Conservation (phyloP, 92 coral and sea anemone species). For the Epizoanthus ramosus region DNA sequence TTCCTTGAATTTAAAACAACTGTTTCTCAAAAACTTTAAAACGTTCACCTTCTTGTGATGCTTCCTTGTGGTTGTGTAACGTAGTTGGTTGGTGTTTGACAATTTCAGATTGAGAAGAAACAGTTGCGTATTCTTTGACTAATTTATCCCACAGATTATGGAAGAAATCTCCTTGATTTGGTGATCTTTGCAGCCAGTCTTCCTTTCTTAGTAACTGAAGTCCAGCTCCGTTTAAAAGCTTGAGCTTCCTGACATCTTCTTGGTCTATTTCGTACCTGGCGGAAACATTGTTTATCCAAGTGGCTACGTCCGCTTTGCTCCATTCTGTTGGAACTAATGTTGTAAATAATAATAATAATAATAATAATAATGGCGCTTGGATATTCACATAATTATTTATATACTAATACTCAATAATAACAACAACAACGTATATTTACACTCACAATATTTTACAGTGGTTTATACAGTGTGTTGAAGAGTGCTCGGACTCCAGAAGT, state of each 20-base stretch:
- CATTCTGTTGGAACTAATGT: slow-evolving; percentile 55
- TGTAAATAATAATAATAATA: not conserved
- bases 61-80: not conserved
- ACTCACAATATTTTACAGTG: no score
- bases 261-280: slow-evolving; percentile 54
- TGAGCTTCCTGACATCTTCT: slow-evolving; percentile 55
- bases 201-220: slow-evolving; percentile 45
- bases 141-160: slow-evolving; percentile 61
- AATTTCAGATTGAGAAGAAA: not conserved
- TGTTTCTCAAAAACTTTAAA: not conserved
- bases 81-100: slow-evolving; percentile 3
- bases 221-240: slow-evolving; percentile 64
- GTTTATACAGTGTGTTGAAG: no score
- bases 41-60: not conserved
- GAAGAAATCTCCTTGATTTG: slow-evolving; percentile 71
- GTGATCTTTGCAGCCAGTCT: slow-evolving; percentile 75
- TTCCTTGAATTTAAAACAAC: no score
- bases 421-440: no score
- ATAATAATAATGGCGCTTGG: no score
- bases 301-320: slow-evolving; percentile 59
- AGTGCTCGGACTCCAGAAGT: no score
- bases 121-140: not conserved
- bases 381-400: not conserved
- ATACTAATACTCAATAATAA: not conserved
- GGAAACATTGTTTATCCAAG: slow-evolving; percentile 61